Base-by-base conservation (phyloP, 2,888 invertebrate genomes). In the Tubiluchus corallicola region DNA sequence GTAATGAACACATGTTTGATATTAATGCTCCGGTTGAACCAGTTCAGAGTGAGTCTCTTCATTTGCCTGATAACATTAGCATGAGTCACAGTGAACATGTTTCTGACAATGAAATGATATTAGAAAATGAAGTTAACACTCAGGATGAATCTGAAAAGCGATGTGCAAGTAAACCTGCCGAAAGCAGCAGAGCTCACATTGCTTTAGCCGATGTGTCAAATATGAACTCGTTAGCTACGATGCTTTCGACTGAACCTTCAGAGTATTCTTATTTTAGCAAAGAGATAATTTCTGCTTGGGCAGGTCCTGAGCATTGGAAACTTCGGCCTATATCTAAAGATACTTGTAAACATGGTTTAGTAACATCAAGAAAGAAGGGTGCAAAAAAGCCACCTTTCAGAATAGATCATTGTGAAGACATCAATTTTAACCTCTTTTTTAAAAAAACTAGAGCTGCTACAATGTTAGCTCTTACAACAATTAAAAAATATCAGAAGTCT, bases 231-330 rank as follows among this genome's bases (percentile, higher is more conserved):
- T n/a, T n/a, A n/a, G n/a, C n/a, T n/a, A n/a, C n/a, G n/a, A 57
- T 51, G 60, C 67, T 53, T 59, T 68, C 53, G 57, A 63, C 49
- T 60, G 67, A 55, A 54, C 69, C 51, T 0, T 57, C 60, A 2
- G 80, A 82, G 62, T 82, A 80, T 64, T 77, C 78, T 1, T 80
- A 79, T 65, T 69, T 74, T 61, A 71, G 69, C 59, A 72, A 55
- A 16, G 54, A 59, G 18, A 60, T 56, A 60, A 62, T 68, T 60
- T 52, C 63, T 58, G 58, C 64, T 13, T 84, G 83, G 83, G 81
- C 80, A 17, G 84, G 84, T 1, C 83, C 84, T 20, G 68, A 74
- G 39, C 80, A 84, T 64, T 84, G 84, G 84, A 77, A 78, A 53
- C 72, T 79, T 38, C 74, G 71, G 57, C 48, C 52, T 5, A 21